These are phyloP conservation scores for Bufo gargarizans DNA, from an alignment of 2,113 vertebrate genomes.

Conservation along the genomic window DNA sequence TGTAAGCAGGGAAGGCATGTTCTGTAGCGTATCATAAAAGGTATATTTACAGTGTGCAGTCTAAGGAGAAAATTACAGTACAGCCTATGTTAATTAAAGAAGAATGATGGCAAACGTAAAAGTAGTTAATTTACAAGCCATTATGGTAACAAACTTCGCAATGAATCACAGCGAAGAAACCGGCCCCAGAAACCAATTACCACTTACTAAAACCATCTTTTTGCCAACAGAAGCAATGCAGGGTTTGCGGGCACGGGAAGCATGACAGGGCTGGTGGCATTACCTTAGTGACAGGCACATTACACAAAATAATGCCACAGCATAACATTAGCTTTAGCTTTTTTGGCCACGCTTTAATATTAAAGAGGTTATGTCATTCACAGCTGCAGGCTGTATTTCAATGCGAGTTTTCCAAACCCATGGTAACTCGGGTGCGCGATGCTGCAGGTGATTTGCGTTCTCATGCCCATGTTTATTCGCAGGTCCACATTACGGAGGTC, in stretches of 20 bases:
- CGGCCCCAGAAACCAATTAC: slow-evolving; percentile 21
- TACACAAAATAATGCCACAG: slow-evolving; percentile 11
- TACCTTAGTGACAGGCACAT: slow-evolving; percentile 21
- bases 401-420: not conserved
- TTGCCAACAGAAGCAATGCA: slow-evolving; percentile 36
- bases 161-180: slow-evolving; percentile 14
- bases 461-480: not conserved
- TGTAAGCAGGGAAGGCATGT: not conserved
- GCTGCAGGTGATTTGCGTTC: not conserved
- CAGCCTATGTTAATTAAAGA: not conserved
- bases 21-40: slow-evolving; percentile 9
- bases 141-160: slow-evolving; percentile 28
- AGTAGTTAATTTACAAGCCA: slow-evolving; percentile 30
- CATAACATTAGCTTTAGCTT: slow-evolving; percentile 12
- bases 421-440: not conserved
- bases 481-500: not conserved
- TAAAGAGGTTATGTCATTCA: slow-evolving; percentile 27
- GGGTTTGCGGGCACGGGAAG: not conserved
- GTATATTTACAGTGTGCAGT: slow-evolving; percentile 27
- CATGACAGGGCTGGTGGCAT: not conserved
- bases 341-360: slow-evolving; percentile 14
- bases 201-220: slow-evolving; percentile 15
- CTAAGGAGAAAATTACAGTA: slow-evolving; percentile 26
- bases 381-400: not conserved
- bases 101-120: slow-evolving; percentile 35